phyloP scores from a whole-genome alignment of 2,888 invertebrate species.

The Scelioninae gen. 1 region DNA sequence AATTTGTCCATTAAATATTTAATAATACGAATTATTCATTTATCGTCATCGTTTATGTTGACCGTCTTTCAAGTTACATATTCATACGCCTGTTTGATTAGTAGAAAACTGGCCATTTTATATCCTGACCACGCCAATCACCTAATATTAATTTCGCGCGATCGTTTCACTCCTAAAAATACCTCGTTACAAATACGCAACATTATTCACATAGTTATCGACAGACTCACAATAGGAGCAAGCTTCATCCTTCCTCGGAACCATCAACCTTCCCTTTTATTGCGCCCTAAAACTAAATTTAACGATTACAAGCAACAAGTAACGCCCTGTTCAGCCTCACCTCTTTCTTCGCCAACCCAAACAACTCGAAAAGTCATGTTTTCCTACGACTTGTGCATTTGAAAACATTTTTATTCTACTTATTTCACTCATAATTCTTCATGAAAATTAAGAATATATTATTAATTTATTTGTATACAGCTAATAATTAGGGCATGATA shows the following conservation, averaged over 20 bases:
- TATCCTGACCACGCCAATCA: neutral
- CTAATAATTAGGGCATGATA: no score
- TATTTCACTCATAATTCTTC: no score
- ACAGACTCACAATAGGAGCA: constrained; percentile 24
- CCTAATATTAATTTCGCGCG: constrained; percentile 25
- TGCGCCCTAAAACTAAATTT: constrained; percentile 48
- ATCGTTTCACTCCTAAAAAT: constrained; percentile 34
- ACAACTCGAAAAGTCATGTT: neutral
- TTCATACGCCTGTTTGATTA: constrained; percentile 28
- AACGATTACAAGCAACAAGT: constrained; percentile 37
- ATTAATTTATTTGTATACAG: no score
- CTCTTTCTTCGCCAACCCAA: constrained; percentile 12
- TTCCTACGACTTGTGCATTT: neutral
- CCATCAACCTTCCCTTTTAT: constrained; percentile 50
- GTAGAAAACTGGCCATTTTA: constrained; percentile 4
- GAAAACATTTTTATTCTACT: no score
- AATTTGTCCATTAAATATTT: constrained; percentile 14
- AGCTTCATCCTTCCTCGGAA: constrained; percentile 29
- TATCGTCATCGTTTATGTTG: constrained; percentile 31
- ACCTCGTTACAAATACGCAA: constrained; percentile 23
- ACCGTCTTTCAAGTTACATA: constrained; percentile 30
- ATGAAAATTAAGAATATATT: no score
- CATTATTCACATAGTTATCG: constrained; percentile 17
- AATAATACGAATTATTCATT: constrained; percentile 18
- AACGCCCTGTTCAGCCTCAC: constrained; percentile 27